phyloP scores from a whole-genome alignment of 2,797 vertebrate genomes.

The Sebastes steindachneri region DNA sequence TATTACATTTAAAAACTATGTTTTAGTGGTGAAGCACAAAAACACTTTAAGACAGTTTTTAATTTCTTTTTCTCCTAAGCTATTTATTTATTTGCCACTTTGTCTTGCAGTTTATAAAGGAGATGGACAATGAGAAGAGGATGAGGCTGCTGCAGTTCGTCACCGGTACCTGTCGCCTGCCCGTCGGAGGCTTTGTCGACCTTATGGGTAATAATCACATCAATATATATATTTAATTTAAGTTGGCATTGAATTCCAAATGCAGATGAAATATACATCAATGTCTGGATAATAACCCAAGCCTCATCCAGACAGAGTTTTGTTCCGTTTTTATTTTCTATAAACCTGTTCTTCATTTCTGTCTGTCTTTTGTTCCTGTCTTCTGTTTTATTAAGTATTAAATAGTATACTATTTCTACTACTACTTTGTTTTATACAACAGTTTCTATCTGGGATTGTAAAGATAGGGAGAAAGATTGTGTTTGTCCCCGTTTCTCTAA shows the following conservation, averaged over 20 bases:
- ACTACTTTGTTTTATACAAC: too few species aligned
- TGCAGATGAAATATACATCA: background rate
- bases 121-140: conserved; percentile 98
- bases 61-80: too few species aligned
- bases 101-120: conserved; percentile 82
- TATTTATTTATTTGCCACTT: background rate
- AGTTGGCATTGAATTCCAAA: background rate
- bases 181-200: conserved; percentile 95
- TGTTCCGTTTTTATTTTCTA: background rate
- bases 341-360: background rate
- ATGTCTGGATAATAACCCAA: background rate
- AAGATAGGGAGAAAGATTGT: too few species aligned
- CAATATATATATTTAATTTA: background rate
- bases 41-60: too few species aligned
- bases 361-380: background rate
- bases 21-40: too few species aligned
- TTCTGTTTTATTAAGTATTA: background rate
- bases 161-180: conserved; percentile 95
- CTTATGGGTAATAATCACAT: conserved; percentile 88
- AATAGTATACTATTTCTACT: too few species aligned
- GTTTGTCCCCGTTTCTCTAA: too few species aligned
- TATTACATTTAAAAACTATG: too few species aligned
- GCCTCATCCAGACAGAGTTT: background rate
- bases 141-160: conserved; percentile 97
- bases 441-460: too few species aligned